Evolutionary conservation across 2,797 vertebrate species (phyloP).

Genomic region (Strix occidentalis): DNA sequence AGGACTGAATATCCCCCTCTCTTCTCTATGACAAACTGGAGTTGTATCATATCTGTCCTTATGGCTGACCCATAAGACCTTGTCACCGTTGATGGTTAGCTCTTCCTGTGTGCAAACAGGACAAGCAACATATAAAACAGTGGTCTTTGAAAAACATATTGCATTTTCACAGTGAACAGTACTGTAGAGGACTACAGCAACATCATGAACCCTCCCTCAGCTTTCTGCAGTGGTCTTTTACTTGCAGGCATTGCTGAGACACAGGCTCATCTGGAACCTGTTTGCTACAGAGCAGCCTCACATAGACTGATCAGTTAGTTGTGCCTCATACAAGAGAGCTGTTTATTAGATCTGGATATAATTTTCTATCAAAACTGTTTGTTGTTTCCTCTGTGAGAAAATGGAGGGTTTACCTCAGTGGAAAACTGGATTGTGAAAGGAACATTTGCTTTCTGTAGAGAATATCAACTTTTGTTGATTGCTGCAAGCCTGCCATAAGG

Average conservation of each 20-base stretch:
- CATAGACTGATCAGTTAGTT: neutral
- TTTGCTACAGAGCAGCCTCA: neutral
- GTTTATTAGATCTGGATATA: neutral
- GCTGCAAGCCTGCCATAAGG: neutral
- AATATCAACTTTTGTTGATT: neutral
- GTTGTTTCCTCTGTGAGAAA: neutral
- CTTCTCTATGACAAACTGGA: neutral
- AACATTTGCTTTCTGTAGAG: neutral
- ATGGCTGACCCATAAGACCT: neutral
- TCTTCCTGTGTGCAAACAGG: neutral
- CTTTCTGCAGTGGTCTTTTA: neutral
- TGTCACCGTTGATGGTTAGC: rapidly evolving
- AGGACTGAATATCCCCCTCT: neutral
- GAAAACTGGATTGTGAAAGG: neutral
- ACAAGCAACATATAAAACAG: neutral
- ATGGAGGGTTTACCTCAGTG: neutral
- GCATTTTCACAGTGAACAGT: neutral
- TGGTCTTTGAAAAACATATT: neutral
- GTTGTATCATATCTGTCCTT: neutral
- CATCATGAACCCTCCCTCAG: neutral
- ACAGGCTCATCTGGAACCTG: neutral
- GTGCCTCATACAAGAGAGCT: neutral
- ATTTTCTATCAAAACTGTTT: neutral
- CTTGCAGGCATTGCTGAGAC: neutral
- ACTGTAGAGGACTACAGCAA: neutral